Conservation (phyloP, 2,113 vertebrate genomes). For the Rhinolophus ferrumequinum region DNA sequence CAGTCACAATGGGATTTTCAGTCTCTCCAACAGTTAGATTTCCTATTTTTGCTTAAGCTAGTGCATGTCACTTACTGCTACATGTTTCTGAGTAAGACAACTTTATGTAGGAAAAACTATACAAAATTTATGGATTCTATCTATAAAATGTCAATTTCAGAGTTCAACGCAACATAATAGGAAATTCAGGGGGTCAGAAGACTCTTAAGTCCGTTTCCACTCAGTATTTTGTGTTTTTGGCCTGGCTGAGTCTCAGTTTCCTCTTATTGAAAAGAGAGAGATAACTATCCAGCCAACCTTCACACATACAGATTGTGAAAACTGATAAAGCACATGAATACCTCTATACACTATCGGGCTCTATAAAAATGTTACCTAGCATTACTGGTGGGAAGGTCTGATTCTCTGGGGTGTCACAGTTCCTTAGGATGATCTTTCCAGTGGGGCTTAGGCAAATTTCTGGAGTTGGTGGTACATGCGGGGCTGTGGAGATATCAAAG, state of each 20-base stretch:
- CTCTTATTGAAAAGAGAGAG: not conserved
- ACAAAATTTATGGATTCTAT: not conserved
- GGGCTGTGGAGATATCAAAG: not conserved
- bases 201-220: not conserved
- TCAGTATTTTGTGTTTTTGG: not conserved
- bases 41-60: not conserved
- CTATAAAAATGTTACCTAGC: not conserved
- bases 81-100: not conserved
- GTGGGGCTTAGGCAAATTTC: not conserved
- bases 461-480: not conserved
- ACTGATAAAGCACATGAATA: not conserved
- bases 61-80: not conserved
- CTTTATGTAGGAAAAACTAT: not conserved
- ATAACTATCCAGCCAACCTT: not conserved
- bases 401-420: not conserved
- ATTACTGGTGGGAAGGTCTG: not conserved
- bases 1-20: not conserved
- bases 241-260: not conserved
- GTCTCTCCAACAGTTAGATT: fast-evolving
- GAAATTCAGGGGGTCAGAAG: not conserved
- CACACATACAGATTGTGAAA: not conserved
- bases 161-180: not conserved
- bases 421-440: not conserved
- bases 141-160: not conserved
- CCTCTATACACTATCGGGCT: not conserved